Base-by-base conservation (phyloP, 2,797 vertebrate genomes). In the Lophotriccus pileatus region DNA sequence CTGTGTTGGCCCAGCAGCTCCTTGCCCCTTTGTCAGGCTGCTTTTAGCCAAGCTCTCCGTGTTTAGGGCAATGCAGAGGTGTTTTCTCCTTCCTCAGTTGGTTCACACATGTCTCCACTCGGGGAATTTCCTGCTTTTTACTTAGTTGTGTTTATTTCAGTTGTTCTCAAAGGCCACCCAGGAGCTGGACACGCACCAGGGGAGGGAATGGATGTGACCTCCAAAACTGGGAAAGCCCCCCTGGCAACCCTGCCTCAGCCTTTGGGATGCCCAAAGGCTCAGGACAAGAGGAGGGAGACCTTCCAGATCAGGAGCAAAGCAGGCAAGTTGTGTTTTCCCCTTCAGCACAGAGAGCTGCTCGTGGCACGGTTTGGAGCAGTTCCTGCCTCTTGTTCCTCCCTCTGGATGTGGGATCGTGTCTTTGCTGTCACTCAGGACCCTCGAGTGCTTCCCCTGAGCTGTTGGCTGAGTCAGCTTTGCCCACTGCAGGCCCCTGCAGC, bases 91-190 rank as follows among this genome's bases (percentile, higher is more conserved):
- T 78, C 41, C 67, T 90, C 32, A 12, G 37, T 46, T 72, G 44
- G 64, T 75, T 68, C 50, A 55, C 21, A 13, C 12, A 41, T 55
- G 9, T 41, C 44, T 68, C 59, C 15, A 34, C 41, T 81, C 46
- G 73, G 36, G 24, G 67, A 62, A 66, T 60, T 89, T 82, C 78
- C 84, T 87, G 59, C 41, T 78, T 81, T 75, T 89, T 60, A 36
- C 84, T 70, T 43, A 22, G 27, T 43, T 50, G 22, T 72, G 18
- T 62, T 89, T 36, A 39, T 64, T 22, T 70, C 34, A 47, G 53
- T 72, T 52, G 25, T 59, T 73, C 66, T 41, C 44, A 50, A 80
- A 77, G 77, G 17, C 50, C 80, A 58, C 70, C 36, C 56, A 14
- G 15, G 84, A 89, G 49, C 70, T 84, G 91, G 59, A 39, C 49